Base-by-base conservation (phyloP, 1,140 invertebrate genomes). In the Aphelinus atriplicis region DNA sequence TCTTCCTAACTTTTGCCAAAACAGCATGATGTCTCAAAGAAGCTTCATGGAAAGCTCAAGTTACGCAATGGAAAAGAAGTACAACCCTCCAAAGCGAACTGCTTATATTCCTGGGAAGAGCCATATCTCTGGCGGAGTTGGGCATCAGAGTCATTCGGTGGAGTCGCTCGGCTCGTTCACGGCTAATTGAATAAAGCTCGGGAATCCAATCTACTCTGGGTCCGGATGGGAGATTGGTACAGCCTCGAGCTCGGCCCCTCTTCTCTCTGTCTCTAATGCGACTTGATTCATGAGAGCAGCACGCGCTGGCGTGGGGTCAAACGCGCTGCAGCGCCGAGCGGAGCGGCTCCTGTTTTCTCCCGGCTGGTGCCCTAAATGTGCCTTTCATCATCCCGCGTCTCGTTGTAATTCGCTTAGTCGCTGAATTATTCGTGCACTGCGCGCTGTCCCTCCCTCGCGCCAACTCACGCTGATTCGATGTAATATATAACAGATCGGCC, bases 261-360 rank as follows among this genome's bases (percentile, higher is more conserved):
- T n/a, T 48, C 42, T 26, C 50, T n/a, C 10, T 64, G 78, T 77
- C 78, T 74, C 81, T 88, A 88, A 88, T 88, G 78, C 83, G 83
- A 87, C 84, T 88, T 88, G 87, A 88, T 88, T 88, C 87, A 88
- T 87, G 87, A 85, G 86, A 82, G 78, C 56, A 81, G 78, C 85
- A 79, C 82, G 81, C 76, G 68, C 73, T 73, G 77, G 76, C 79
- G 82, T 83, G 83, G 86, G 86, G 85, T 87, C 86, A 87, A 87
- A 87, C 80, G 80, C 82, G 85, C 84, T 81, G 82, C 82, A 83
- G 81, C 79, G 78, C 78, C 26, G 26, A 26, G 26, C 26, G 26
- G 58, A 62, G 67, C n/a, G 76, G 77, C 73, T 64, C 60, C 55
- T 70, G 75, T 76, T 79, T 79, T 71, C 77, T 76, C 65, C 61